Evolutionary conservation across 2,797 vertebrate genomes (phyloP), one percentile per base, ranked within the genome.

Genomic region (Hyperoplus immaculatus): DNA sequence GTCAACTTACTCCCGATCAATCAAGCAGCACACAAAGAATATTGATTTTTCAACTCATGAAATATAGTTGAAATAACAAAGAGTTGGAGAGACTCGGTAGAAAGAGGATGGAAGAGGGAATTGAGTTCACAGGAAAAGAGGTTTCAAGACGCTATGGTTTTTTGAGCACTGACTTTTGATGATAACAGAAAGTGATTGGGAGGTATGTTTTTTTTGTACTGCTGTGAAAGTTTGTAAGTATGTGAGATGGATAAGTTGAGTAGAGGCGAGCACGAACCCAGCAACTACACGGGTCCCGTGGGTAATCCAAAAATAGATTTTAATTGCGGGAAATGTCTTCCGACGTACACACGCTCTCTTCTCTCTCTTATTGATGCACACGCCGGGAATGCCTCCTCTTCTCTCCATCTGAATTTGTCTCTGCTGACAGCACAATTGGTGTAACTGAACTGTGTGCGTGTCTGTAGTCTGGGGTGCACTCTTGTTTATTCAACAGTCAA

Each of bases 241-340:
- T 61, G 61, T 8, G 58, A 38, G 68, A 62, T 45, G 10, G 46
- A 54, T 29, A 15, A 56, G 46, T 62, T 64, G 51, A 69, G 53
- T 66, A 66, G 69, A 55, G 21, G 59, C 71, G 71, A 82, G 77
- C 90, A 88, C 56, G 16, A 47, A 82, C 81, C 69, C 72, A 80
- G 72, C 49, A 56, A 69, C 69, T 77, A 54, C 51, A 55, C 0
- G 1, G 41, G 8, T 82, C 90, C 72, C 72, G 0, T 29, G 89
- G 80, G 87, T 88, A 62, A 90, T 90, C 79, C 70, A 88, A 86
- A 88, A 90, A 91, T 77, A 29, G 79, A 89, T 91, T 53, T 66
- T 66, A 81, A 90, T 81, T 86, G 66, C 75, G 62, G 69, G 71
- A 75, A 85, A 71, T 58, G 67, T 81, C 70, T 84, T 58, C 67